phyloP scores from a whole-genome alignment of 2,113 vertebrate genomes.

The Boleophthalmus pectinirostris region DNA sequence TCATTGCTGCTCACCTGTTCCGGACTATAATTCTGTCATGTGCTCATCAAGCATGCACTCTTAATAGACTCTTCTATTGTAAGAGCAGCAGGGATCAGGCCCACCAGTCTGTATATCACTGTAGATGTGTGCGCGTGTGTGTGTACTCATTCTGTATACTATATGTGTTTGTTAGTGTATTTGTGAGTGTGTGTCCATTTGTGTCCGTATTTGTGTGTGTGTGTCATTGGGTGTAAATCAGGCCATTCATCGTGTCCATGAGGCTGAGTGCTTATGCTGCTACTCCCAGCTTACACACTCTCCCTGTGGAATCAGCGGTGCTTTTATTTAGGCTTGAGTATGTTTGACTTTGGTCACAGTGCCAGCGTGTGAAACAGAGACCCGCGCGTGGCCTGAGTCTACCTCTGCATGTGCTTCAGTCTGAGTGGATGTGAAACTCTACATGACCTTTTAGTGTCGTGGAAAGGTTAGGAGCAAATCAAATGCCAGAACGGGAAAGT shows the following conservation, averaged over 20 bases:
- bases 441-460: constrained; percentile 19
- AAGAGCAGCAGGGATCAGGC: constrained; percentile 25
- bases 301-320: constrained; percentile 28
- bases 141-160: no score
- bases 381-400: constrained; percentile 24
- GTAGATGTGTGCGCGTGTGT: constrained; percentile 2
- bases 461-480: constrained; percentile 5
- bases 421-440: constrained; percentile 23
- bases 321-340: constrained; percentile 32
- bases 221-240: constrained; percentile 31
- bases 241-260: constrained; percentile 38
- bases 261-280: constrained; percentile 48
- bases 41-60: constrained; percentile 39
- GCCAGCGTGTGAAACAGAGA: constrained; percentile 17
- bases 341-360: constrained; percentile 35
- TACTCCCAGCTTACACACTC: constrained; percentile 39
- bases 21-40: constrained; percentile 42
- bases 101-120: constrained; percentile 18
- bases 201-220: constrained; percentile 6
- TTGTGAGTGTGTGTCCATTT: constrained; percentile 15
- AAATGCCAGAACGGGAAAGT: constrained; percentile 2
- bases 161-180: not conserved
- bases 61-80: constrained; percentile 44
- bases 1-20: constrained; percentile 35
- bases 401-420: constrained; percentile 35